Percentiles rank a stretch among this genome's conserved stretches.
Evolutionary conservation across 2,888 invertebrate species (phyloP).

Genomic region (Chaitophorus viminalis): DNA sequence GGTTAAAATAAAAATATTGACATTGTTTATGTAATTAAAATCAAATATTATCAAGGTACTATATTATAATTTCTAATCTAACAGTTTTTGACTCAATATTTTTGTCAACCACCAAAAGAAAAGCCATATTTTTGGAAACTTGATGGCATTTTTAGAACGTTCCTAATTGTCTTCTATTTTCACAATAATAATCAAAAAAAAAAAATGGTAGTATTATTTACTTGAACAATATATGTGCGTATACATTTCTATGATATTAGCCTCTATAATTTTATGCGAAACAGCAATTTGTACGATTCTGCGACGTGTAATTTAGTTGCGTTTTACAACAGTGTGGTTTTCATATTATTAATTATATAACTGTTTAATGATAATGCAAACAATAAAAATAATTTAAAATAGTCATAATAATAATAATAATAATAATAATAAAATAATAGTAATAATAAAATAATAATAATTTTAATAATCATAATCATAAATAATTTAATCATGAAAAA

Average conservation of each 20-base stretch:
- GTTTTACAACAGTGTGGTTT: background rate
- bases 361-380: slow-evolving; percentile 7
- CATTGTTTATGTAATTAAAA: background rate
- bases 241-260: slow-evolving; percentile 19
- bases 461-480: background rate
- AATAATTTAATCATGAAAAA: background rate
- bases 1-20: background rate
- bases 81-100: background rate
- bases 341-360: background rate
- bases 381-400: slow-evolving; percentile 22
- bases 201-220: slow-evolving; percentile 7
- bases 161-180: slow-evolving; percentile 23
- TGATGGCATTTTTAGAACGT: background rate
- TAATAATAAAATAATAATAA: background rate
- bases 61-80: background rate
- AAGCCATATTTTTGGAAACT: background rate
- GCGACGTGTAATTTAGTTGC: background rate
- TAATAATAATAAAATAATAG: slow-evolving; percentile 1
- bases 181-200: background rate
- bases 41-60: background rate
- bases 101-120: background rate
- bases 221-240: slow-evolving; percentile 18
- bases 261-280: background rate
- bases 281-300: slow-evolving; percentile 47
- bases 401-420: slow-evolving; percentile 13